These are phyloP conservation scores for Microcaecilia unicolor DNA, from an alignment of 2,797 vertebrate genomes.

Conservation along the genomic window DNA sequence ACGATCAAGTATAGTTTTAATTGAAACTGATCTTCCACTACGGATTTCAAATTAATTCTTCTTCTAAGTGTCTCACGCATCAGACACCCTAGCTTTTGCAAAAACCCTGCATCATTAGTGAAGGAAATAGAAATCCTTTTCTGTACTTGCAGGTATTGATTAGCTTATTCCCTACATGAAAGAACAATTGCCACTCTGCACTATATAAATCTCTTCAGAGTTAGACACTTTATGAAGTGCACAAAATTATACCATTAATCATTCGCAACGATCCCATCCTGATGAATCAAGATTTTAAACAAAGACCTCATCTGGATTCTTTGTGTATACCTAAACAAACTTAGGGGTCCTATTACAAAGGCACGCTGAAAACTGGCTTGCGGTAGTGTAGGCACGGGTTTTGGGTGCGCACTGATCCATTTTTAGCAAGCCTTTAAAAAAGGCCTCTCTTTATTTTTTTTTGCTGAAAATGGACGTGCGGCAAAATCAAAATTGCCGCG, in stretches of 20 bases:
- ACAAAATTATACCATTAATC: conserved; percentile 50
- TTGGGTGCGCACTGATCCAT: too few species aligned
- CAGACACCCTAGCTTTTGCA: conserved; percentile 56
- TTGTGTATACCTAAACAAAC: too few species aligned
- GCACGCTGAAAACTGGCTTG: too few species aligned
- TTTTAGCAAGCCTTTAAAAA: too few species aligned
- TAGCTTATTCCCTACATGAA: conserved; percentile 48
- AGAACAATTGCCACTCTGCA: conserved; percentile 40
- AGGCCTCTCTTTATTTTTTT: too few species aligned
- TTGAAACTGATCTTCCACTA: conserved; percentile 86
- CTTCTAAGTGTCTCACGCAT: conserved; percentile 70
- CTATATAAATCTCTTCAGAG: conserved; percentile 42
- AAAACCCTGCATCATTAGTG: conserved; percentile 69
- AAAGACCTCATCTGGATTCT: conserved; percentile 32
- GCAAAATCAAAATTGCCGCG: too few species aligned
- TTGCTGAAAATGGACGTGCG: too few species aligned
- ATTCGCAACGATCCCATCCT: conserved; percentile 39
- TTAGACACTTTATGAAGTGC: conserved; percentile 48
- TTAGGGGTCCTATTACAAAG: too few species aligned
- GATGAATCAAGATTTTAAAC: conserved; percentile 37
- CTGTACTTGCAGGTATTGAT: conserved; percentile 73
- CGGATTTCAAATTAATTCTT: conserved; percentile 84
- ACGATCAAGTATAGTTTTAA: conserved; percentile 68
- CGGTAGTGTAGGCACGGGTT: too few species aligned
- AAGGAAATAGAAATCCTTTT: conserved; percentile 65